phyloP scores from a whole-genome alignment of 2,113 vertebrate species.

The Petroica traversi region DNA sequence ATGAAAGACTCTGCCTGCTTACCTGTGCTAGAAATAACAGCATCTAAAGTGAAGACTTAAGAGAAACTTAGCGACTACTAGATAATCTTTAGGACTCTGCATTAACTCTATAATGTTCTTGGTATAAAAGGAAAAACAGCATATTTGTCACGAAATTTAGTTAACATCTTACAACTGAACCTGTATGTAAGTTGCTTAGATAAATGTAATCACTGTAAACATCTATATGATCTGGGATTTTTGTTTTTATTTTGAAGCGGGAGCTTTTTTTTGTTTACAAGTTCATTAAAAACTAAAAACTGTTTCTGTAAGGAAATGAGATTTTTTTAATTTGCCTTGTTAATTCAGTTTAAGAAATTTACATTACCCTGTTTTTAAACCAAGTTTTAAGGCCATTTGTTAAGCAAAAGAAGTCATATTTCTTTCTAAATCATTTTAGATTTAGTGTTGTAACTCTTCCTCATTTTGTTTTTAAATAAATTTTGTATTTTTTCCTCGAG shows the following conservation, averaged over 20 bases:
- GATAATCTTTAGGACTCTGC: constrained; percentile 89
- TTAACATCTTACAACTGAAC: constrained; percentile 88
- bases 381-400: constrained; percentile 73
- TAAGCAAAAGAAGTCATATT: constrained; percentile 70
- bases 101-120: constrained; percentile 92
- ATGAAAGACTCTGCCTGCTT: constrained; percentile 88
- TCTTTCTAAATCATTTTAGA: constrained; percentile 77
- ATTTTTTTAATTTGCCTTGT: constrained; percentile 76
- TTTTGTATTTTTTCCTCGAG: constrained; percentile 72
- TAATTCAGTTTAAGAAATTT: constrained; percentile 76
- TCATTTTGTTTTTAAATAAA: constrained; percentile 74
- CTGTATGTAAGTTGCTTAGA: constrained; percentile 92
- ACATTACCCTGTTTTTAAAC: constrained; percentile 73
- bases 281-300: constrained; percentile 85
- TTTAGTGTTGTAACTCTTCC: constrained; percentile 73
- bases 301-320: constrained; percentile 81
- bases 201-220: constrained; percentile 90
- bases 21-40: constrained; percentile 86
- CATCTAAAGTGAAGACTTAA: constrained; percentile 88
- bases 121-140: constrained; percentile 85
- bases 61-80: constrained; percentile 89
- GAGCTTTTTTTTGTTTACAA: constrained; percentile 87
- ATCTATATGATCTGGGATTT: constrained; percentile 84
- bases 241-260: constrained; percentile 83
- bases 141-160: constrained; percentile 88